Evolutionary conservation across 2,797 vertebrate species (phyloP).

Genomic region (Phylloscopus collybita): DNA sequence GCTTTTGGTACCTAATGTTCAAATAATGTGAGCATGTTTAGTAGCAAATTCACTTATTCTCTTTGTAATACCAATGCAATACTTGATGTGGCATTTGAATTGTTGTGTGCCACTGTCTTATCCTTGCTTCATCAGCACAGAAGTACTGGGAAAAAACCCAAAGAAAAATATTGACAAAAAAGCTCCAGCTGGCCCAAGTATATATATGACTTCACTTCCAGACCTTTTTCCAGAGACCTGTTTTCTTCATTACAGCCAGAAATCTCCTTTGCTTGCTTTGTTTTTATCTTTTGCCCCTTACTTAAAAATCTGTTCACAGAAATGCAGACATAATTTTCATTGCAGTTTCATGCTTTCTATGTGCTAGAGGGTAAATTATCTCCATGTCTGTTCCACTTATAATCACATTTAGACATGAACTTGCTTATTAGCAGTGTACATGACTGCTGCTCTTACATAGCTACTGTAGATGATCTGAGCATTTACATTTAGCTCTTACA

Average conservation of each 20-base stretch:
- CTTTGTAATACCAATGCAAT: neutral
- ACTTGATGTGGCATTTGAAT: neutral
- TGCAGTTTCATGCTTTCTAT: slow-evolving; percentile 20
- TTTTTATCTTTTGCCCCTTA: neutral
- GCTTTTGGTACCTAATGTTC: neutral
- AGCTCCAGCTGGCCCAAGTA: neutral
- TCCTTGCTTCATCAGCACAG: neutral
- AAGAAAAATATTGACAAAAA: neutral
- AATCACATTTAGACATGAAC: slow-evolving; percentile 26
- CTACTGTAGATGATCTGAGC: slow-evolving; percentile 1
- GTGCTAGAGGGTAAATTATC: slow-evolving; percentile 53
- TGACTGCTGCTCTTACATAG: slow-evolving; percentile 10
- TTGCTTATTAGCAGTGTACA: slow-evolving; percentile 37
- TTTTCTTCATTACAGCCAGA: neutral
- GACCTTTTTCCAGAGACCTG: neutral
- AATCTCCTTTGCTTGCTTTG: neutral
- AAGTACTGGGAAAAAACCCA: neutral
- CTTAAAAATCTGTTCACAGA: slow-evolving; percentile 9
- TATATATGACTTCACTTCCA: neutral
- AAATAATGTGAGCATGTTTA: neutral
- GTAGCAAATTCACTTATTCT: neutral
- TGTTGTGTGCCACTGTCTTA: neutral
- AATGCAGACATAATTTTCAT: slow-evolving; percentile 2
- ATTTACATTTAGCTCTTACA: neutral
- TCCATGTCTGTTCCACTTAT: slow-evolving; percentile 47